These are phyloP conservation scores for Sylvietta virens DNA, from an alignment of 2,113 vertebrate genomes.

Conservation along the genomic window DNA sequence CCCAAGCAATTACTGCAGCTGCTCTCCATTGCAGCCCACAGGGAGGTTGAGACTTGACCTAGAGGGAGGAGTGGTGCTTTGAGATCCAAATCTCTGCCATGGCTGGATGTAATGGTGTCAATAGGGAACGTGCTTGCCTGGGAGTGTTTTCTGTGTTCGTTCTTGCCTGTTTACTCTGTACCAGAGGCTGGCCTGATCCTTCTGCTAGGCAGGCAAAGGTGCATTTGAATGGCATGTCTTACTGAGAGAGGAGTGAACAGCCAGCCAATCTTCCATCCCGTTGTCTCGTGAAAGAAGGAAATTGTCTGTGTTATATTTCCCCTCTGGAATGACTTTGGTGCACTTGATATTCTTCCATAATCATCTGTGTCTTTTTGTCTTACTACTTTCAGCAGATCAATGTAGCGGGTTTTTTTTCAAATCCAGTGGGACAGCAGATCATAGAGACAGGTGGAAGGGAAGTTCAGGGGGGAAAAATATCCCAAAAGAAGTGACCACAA, in stretches of 20 bases:
- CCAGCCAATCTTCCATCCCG: neutral
- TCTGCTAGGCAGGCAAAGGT: neutral
- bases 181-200: neutral
- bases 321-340: neutral
- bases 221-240: neutral
- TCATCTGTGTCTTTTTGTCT: neutral
- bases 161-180: neutral
- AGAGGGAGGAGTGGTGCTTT: neutral
- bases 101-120: neutral
- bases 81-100: neutral
- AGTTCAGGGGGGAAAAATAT: neutral
- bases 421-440: neutral
- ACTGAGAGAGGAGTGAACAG: neutral
- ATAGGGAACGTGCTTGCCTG: accelerated
- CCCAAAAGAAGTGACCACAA: neutral
- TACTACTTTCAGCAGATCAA: neutral
- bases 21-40: neutral
- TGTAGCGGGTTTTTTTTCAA: neutral
- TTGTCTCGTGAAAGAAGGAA: neutral
- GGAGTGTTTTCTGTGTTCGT: neutral
- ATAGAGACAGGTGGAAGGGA: neutral
- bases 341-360: neutral
- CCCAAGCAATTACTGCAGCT: neutral
- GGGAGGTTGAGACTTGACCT: neutral
- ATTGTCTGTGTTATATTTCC: neutral